A percentile compares a stretch with the other conserved stretches of the same genome.
These are phyloP conservation scores for Sclerodermus sp. DNA, from an alignment of 2,888 invertebrate genomes.

Conservation along the genomic window DNA sequence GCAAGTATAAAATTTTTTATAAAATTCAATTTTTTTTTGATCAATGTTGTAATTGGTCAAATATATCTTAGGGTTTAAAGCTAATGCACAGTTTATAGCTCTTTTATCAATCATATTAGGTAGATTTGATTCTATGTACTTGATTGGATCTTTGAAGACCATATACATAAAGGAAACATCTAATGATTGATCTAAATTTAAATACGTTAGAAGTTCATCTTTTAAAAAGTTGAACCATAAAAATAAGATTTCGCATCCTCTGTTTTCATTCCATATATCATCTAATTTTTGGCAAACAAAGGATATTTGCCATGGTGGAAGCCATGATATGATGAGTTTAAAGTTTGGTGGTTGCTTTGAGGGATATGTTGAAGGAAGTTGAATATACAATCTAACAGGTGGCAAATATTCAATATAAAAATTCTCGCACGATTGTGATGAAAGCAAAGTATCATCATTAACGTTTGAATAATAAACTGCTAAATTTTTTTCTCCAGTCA, in stretches of 20 bases:
- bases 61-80: conserved; percentile 24
- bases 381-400: conserved; percentile 26
- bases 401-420: conserved; percentile 33
- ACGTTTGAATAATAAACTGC: not conserved
- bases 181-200: conserved; percentile 26
- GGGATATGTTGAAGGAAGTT: conserved; percentile 37
- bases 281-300: conserved; percentile 36
- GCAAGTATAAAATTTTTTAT: conserved; percentile 25
- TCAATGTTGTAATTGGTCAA: conserved; percentile 20
- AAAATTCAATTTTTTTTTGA: conserved; percentile 19
- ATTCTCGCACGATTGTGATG: not conserved
- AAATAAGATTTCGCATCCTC: conserved; percentile 38
- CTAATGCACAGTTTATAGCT: conserved; percentile 21
- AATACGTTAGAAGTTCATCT: conserved; percentile 26
- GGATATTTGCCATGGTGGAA: conserved; percentile 34
- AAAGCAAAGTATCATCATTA: not conserved
- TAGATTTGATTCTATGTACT: conserved; percentile 12
- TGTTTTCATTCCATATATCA: conserved; percentile 36
- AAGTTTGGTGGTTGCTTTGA: conserved; percentile 31
- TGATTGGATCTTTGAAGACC: conserved; percentile 12
- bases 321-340: conserved; percentile 32
- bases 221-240: conserved; percentile 40
- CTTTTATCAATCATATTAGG: conserved; percentile 22
- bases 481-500: not conserved
- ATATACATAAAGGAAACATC: conserved; percentile 32